Conservation (phyloP, 2,113 vertebrate genomes). For the Mastomys natalensis region DNA sequence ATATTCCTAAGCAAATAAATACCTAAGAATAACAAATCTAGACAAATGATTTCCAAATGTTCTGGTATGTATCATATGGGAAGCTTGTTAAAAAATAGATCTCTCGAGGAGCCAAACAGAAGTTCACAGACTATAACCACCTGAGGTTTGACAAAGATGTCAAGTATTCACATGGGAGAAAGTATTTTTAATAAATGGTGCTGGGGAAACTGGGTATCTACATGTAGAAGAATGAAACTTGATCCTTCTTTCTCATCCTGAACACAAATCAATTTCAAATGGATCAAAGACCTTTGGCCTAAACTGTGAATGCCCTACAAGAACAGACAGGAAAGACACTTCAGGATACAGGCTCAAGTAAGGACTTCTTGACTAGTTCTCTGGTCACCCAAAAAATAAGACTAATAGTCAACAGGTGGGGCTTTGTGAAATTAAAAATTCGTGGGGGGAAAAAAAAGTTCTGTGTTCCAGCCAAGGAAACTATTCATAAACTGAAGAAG, state of each 20-base stretch:
- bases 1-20: not conserved
- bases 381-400: not conserved
- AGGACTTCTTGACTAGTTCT: not conserved
- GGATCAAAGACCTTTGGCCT: not conserved
- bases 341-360: not conserved
- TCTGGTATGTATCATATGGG: not conserved
- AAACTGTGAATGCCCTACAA: not conserved
- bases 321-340: no score
- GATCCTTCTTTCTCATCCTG: not conserved
- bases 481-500: not conserved
- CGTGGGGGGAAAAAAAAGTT: no score
- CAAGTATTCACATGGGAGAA: not conserved
- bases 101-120: not conserved
- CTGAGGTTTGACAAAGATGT: not conserved
- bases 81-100: slow-evolving; percentile 31
- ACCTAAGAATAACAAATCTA: slow-evolving; percentile 23
- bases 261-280: not conserved
- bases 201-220: not conserved
- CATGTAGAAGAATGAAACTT: not conserved
- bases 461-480: not conserved
- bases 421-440: not conserved
- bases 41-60: not conserved
- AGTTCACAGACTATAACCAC: not conserved
- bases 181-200: not conserved
- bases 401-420: not conserved